Base-by-base conservation (phyloP, 2,113 vertebrate genomes). In the Tachysurus vachellii region DNA sequence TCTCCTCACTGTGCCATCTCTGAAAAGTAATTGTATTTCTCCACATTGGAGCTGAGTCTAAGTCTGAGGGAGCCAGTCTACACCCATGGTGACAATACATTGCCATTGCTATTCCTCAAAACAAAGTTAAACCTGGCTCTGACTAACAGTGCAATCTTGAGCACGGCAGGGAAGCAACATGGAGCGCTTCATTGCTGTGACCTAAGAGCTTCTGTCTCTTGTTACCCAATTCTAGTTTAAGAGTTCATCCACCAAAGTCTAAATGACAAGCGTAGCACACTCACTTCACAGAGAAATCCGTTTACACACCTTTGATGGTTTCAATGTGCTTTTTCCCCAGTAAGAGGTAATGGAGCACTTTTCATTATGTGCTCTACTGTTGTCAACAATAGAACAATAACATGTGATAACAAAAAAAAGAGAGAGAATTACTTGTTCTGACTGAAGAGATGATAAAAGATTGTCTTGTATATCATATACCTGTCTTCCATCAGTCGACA, bases 71-170 rank as follows among this genome's bases (percentile, higher is more conserved):
- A 50, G 88, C 88, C 88, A 86, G 82, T 86, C 66, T 91, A 87
- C 89, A 87, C 89, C 91, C 71, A 89, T 84, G 56, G 88, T 61
- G 88, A 80, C 82, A 21, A 88, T 91, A 84, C 90, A 88, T 44
- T 81, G 66, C 80, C 88, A 95, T 91, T 91, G 91, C 92, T 92
- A 93, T 93, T 90, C 80, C 89, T 90, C 87, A 87, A 75, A 86
- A 81, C 76, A 83, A 59, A 13, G 82, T 84, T 84, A 91, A 88
- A 88, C 64, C 57, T 85, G 73, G 76, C 85, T 81, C 86, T 88
- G 83, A 88, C 88, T 89, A 90, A 91, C 85, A 86, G 83, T 64
- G 85, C 86, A 83, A 90, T 91, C 88, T 86, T 76, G 85, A 80
- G 77, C 53, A 85, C 87, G 56, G 86, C 87, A 31, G 89, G 88